Percentiles rank a stretch among this genome's conserved stretches.
phyloP scores from a whole-genome alignment of 1,140 invertebrate species.

The Drosophila rufa region DNA sequence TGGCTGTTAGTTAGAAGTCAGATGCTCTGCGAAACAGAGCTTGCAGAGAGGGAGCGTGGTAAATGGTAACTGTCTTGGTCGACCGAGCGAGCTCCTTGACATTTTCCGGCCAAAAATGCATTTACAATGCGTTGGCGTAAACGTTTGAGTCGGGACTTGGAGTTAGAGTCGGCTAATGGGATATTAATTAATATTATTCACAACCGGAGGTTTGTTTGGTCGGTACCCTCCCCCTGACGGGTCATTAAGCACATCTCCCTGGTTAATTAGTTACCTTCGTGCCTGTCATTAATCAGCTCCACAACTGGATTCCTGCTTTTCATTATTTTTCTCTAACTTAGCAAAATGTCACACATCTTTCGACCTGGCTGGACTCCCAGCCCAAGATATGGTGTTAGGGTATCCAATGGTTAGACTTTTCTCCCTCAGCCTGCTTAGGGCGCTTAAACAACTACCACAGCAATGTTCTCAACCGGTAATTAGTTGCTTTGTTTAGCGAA shows the following conservation, averaged over 20 bases:
- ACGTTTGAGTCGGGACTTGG: not conserved
- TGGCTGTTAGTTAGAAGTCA: slow-evolving; percentile 24
- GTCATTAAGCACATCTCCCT: slow-evolving; percentile 24
- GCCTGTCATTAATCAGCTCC: slow-evolving; percentile 26
- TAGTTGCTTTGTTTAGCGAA: slow-evolving; percentile 32
- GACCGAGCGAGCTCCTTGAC: slow-evolving; percentile 20
- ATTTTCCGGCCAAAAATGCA: slow-evolving; percentile 25
- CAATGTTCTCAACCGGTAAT: slow-evolving; percentile 19
- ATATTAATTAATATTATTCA: slow-evolving; percentile 46
- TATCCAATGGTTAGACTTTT: not conserved
- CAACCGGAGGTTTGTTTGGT: not conserved
- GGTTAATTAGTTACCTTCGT: slow-evolving; percentile 31
- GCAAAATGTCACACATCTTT: not conserved
- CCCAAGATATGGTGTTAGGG: not conserved
- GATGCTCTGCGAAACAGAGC: not conserved
- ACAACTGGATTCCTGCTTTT: slow-evolving; percentile 15
- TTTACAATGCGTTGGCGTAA: slow-evolving; percentile 20
- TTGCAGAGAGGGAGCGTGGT: not conserved
- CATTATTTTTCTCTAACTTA: not conserved
- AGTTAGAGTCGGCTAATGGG: slow-evolving; percentile 15
- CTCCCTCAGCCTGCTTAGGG: not conserved
- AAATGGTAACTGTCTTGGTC: not conserved
- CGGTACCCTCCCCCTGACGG: not conserved
- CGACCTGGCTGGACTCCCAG: not conserved
- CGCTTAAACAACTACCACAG: not conserved